These are phyloP conservation scores for Agapostemon virescens DNA, from an alignment of 2,888 invertebrate species.

Conservation along the genomic window DNA sequence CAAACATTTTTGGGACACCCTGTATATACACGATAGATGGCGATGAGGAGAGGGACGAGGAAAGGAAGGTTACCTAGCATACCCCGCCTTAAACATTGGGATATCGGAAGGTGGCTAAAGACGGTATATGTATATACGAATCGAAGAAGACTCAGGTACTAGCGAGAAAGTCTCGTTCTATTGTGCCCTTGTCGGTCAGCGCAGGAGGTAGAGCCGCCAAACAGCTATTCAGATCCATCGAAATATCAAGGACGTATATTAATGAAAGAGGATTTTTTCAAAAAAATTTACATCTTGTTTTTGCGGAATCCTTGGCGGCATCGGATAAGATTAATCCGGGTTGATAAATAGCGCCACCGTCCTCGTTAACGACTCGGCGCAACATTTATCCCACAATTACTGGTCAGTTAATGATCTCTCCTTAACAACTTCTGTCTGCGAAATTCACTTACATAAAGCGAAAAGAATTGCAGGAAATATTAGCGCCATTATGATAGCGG, in stretches of 20 bases:
- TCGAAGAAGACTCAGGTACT: no score
- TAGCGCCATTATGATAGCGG: constrained; percentile 16
- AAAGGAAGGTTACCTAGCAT: no score
- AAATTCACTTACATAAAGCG: constrained; percentile 26
- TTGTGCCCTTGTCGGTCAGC: no score
- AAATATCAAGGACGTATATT: neutral
- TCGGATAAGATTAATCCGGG: neutral
- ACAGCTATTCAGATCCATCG: neutral
- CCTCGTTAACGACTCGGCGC: neutral
- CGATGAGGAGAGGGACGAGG: no score
- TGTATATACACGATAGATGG: no score
- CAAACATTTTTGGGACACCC: no score
- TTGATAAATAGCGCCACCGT: neutral
- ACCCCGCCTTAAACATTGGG: no score
- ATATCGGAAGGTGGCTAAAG: no score
- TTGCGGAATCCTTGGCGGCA: neutral
- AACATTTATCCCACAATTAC: constrained; percentile 30
- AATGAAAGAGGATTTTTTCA: neutral
- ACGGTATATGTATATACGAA: no score
- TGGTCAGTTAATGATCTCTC: constrained; percentile 22
- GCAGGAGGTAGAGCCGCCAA: no score
- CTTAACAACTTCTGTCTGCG: constrained; percentile 14
- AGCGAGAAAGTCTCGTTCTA: no score
- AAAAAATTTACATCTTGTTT: neutral
- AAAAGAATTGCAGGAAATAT: constrained; percentile 17